Evolutionary conservation across 2,797 vertebrate species (phyloP).

Genomic region (Champsocephalus gunnari): DNA sequence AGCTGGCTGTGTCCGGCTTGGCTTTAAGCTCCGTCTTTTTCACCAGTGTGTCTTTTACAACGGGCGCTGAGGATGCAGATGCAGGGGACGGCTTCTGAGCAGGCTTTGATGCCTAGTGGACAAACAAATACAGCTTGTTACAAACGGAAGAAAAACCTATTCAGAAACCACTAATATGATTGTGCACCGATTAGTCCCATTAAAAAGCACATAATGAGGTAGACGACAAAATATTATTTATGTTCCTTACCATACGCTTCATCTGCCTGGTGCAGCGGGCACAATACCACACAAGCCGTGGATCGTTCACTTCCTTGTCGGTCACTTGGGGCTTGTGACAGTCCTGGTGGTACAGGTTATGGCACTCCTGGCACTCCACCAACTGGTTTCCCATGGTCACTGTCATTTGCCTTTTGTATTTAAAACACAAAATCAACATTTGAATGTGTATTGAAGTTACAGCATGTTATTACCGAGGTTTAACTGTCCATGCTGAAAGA

Average conservation of each 20-base stretch:
- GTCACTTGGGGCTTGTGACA: constrained; percentile 99
- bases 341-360: constrained; percentile 99
- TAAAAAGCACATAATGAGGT: neutral
- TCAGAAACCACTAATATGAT: neutral
- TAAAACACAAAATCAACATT: too few relatives aligned
- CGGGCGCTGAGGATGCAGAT: constrained; percentile 88
- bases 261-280: constrained; percentile 97
- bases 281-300: constrained; percentile 97
- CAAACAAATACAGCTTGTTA: constrained; percentile 2
- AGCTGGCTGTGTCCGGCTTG: constrained; percentile 90
- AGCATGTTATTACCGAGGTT: neutral
- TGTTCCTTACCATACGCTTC: constrained; percentile 94
- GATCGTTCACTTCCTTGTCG: constrained; percentile 98
- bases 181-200: neutral
- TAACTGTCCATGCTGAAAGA: neutral
- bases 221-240: neutral
- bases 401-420: constrained; percentile 92
- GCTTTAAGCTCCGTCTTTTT: constrained; percentile 95
- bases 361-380: constrained; percentile 99
- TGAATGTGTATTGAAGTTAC: neutral
- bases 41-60: constrained; percentile 93
- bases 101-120: constrained; percentile 93
- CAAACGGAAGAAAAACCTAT: neutral
- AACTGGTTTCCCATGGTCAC: constrained; percentile 96
- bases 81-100: constrained; percentile 92